phyloP scores from a whole-genome alignment of 2,888 invertebrate genomes.

The Lithophane leautieri region DNA sequence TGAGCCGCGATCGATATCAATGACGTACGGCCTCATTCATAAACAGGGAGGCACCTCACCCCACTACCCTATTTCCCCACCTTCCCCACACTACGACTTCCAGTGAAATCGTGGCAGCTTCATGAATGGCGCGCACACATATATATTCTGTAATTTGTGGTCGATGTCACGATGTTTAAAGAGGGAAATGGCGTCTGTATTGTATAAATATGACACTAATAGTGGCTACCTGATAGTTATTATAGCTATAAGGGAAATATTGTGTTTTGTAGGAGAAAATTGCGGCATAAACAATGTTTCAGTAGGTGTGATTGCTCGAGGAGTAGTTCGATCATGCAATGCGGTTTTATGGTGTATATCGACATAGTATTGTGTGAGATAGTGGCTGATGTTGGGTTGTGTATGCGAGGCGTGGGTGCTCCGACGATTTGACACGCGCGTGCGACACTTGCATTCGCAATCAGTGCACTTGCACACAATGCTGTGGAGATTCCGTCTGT shows the following conservation, averaged over 20 bases:
- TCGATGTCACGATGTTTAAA: conserved; percentile 56
- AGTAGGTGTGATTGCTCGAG: conserved; percentile 34
- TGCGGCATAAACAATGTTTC: conserved; percentile 37
- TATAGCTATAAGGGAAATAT: conserved; percentile 49
- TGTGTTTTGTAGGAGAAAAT: conserved; percentile 39
- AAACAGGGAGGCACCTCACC: conserved; percentile 81
- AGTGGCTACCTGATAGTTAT: conserved; percentile 44
- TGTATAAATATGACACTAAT: conserved; percentile 55
- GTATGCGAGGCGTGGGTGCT: conserved; percentile 76
- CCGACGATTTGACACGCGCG: conserved; percentile 85
- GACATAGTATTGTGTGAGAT: conserved; percentile 60
- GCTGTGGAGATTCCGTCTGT: conserved; percentile 47
- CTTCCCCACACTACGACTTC: conserved; percentile 73
- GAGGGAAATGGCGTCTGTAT: conserved; percentile 48
- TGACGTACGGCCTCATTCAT: conserved; percentile 90
- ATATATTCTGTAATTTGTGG: conserved; percentile 68
- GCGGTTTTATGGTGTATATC: conserved; percentile 32
- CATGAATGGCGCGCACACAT: conserved; percentile 85
- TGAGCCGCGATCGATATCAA: conserved; percentile 82
- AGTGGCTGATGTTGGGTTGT: conserved; percentile 53
- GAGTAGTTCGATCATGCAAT: conserved; percentile 45
- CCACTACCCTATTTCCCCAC: conserved; percentile 63
- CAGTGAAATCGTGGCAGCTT: conserved; percentile 74
- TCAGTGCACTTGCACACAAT: conserved; percentile 73
- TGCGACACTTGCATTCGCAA: conserved; percentile 84